These are phyloP conservation scores for Drepana falcataria DNA, from an alignment of 2,888 invertebrate genomes.

Conservation along the genomic window DNA sequence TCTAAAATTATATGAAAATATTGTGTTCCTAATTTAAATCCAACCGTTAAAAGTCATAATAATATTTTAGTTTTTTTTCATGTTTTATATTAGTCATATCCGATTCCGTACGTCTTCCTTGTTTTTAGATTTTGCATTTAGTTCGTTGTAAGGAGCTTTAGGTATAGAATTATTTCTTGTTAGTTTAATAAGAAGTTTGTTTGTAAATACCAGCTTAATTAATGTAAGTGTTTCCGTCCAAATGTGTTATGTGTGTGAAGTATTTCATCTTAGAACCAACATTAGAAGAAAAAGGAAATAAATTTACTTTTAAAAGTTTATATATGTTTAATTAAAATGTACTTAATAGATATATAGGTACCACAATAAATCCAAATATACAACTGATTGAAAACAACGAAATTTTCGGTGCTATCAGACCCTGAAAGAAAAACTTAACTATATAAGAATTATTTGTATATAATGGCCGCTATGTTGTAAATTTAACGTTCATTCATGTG, in stretches of 20 bases:
- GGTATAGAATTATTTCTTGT: conserved; percentile 21
- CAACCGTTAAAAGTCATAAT: conserved; percentile 25
- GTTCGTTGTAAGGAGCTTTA: conserved; percentile 55
- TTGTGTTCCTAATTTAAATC: not conserved
- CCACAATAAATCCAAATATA: not conserved
- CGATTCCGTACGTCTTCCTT: conserved; percentile 63
- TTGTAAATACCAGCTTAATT: conserved; percentile 40
- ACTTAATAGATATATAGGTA: not conserved
- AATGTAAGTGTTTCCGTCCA: conserved; percentile 57
- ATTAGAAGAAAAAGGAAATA: not conserved
- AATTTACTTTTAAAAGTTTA: not conserved
- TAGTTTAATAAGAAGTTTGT: conserved; percentile 30
- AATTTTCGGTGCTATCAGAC: conserved; percentile 62
- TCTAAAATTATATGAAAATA: not conserved
- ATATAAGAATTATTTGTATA: conserved; percentile 43
- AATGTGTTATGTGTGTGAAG: conserved; percentile 32
- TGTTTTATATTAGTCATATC: conserved; percentile 46
- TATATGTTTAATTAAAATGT: not conserved
- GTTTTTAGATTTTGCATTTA: conserved; percentile 70
- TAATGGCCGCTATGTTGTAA: conserved; percentile 47
- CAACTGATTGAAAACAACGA: conserved; percentile 11
- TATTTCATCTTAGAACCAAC: not conserved
- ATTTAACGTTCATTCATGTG: conserved; percentile 31
- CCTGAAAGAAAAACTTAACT: conserved; percentile 38
- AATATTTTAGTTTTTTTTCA: conserved; percentile 24